phyloP scores from a whole-genome alignment of 1,140 invertebrate genomes.

The Harlomillsia oculata region DNA sequence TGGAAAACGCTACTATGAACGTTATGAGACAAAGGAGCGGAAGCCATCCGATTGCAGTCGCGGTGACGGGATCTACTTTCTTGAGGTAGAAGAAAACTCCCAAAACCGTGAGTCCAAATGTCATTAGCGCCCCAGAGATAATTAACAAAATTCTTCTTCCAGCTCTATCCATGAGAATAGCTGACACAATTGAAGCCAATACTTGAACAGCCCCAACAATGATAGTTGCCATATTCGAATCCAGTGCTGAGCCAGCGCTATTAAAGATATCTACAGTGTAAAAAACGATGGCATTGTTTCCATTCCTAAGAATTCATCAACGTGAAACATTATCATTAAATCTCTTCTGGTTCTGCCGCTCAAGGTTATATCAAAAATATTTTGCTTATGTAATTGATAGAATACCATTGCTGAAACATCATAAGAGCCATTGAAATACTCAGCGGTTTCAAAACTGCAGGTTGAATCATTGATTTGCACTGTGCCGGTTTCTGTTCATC shows the following conservation, averaged over 20 bases:
- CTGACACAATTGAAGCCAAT: conserved; percentile 47
- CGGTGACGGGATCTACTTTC: conserved; percentile 34
- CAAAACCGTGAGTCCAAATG: conserved; percentile 41
- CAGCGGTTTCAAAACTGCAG: conserved; percentile 14
- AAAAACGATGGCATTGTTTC: conserved; percentile 44
- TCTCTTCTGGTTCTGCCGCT: too few species aligned
- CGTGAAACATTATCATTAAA: too few species aligned
- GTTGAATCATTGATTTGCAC: background rate
- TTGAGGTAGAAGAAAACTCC: conserved; percentile 45
- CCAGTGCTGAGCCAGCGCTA: conserved; percentile 61
- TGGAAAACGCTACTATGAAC: conserved; percentile 42
- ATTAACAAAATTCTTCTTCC: conserved; percentile 48
- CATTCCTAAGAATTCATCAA: conserved; percentile 11
- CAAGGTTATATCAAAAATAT: too few species aligned
- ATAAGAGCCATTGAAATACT: conserved; percentile 24
- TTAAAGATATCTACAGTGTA: conserved; percentile 46
- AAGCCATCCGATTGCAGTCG: conserved; percentile 37
- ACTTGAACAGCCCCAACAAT: conserved; percentile 57
- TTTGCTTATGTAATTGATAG: too few species aligned
- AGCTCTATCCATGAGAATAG: conserved; percentile 46
- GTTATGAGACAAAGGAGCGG: conserved; percentile 41
- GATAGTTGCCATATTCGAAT: conserved; percentile 47
- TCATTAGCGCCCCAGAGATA: conserved; percentile 43
- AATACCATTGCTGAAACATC: conserved; percentile 31
- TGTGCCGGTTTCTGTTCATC: background rate